Evolutionary conservation across 92 coral and sea anemone genomes (phyloP), one percentile per base, ranked within the genome.

Genomic region (Porites divaricata): DNA sequence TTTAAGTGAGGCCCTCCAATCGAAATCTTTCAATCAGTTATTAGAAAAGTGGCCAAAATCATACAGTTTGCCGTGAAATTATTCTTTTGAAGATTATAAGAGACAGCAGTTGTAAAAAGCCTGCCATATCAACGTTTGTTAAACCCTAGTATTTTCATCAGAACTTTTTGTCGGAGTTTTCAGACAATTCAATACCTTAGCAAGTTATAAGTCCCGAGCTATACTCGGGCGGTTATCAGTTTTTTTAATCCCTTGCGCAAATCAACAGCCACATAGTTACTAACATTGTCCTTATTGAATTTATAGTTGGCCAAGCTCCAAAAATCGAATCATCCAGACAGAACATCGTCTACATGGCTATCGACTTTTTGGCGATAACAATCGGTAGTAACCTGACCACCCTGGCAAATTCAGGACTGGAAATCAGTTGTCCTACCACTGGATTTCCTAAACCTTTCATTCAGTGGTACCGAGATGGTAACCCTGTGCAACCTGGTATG

Each of bases 401-500:
- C 10, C 74, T 91, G 70, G 92, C 92, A 25, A 83, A 89, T 81
- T 84, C 98, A 45, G 89, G 95, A 24, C 76, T 95, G 56, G 88
- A 88, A 25, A 77, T 96, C 67, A 74, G 57, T 70, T 96, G 99
- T 82, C 88, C 89, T 4, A 94, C 75, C 45, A 80, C 65, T 35
- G 99, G 98, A 49, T 85, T 95, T 71, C 99, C 99, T 2, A 62
- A 69, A 50, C 92, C 95, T 58, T 72, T 48, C 57, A 88, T 81
- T 48, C 81, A 83, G 80, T 91, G 95, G 95, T 84, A 70, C 75
- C 77, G 80, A 17, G 85, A 91, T 70, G 90, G 75, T 21, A 63
- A 17, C 24, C 85, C 86, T 26, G 81, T 85, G 28, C 73, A 66
- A 15, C 64, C 82, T 64, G 51, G 82, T 13, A 74, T 84, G 88